Conservation (phyloP, 1,140 invertebrate species). For the Contarinia nasturtii region DNA sequence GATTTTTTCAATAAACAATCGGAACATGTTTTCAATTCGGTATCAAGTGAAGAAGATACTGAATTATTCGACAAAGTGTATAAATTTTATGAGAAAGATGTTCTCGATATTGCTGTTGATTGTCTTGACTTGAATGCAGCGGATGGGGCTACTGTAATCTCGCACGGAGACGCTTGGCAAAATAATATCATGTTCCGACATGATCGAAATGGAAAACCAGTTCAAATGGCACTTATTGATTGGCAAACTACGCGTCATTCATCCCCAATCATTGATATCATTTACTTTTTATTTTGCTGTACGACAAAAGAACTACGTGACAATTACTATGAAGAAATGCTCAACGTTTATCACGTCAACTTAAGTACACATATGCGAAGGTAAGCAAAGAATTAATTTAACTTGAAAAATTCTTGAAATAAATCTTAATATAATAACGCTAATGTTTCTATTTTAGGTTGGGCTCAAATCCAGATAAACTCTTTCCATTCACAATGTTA, state of each 20-base stretch:
- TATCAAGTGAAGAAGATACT: background rate
- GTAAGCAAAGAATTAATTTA: background rate
- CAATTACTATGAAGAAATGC: constrained; percentile 21
- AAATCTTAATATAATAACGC: too few relatives aligned
- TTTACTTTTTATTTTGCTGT: constrained; percentile 31
- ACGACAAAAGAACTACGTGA: constrained; percentile 24
- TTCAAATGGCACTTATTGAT: constrained; percentile 24
- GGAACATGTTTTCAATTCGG: background rate
- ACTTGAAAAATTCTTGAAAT: too few relatives aligned
- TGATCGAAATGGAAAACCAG: constrained; percentile 8
- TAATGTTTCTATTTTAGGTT: background rate
- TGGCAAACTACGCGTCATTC: constrained; percentile 29
- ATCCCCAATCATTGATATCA: constrained; percentile 28
- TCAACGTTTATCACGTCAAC: constrained; percentile 26
- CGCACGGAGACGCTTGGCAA: constrained; percentile 9
- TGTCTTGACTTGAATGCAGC: background rate
- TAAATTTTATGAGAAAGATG: background rate
- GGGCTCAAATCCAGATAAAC: background rate
- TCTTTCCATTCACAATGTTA: background rate
- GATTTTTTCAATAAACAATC: background rate
- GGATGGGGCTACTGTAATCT: background rate
- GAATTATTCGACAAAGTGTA: background rate
- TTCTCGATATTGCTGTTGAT: background rate
- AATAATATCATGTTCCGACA: constrained; percentile 17
- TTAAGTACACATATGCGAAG: constrained; percentile 9